A percentile compares a stretch with the other conserved stretches of the same genome.
phyloP scores from a whole-genome alignment of 2,888 invertebrate species.

The Panopea generosa region DNA sequence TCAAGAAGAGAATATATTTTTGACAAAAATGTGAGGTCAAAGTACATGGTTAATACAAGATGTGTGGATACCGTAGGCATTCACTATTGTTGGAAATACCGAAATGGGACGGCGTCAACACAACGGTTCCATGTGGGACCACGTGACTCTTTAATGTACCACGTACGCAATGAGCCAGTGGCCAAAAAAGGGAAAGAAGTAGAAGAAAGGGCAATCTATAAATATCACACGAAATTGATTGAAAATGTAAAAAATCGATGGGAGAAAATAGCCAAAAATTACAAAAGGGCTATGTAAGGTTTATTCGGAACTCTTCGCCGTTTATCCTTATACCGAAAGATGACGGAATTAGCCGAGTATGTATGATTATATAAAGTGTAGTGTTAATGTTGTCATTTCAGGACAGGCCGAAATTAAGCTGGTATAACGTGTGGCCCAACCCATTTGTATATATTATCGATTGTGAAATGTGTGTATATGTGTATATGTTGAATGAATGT shows the following conservation, averaged over 20 bases:
- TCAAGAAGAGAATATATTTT: slow-evolving; percentile 34
- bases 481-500: too few species aligned
- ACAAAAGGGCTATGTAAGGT: not conserved
- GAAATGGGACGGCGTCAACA: slow-evolving; percentile 12
- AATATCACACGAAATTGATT: slow-evolving; percentile 26
- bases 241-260: slow-evolving; percentile 29
- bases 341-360: too few species aligned
- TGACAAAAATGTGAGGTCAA: slow-evolving; percentile 35
- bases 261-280: slow-evolving; percentile 25
- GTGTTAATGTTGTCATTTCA: too few species aligned
- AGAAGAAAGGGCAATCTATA: slow-evolving; percentile 36
- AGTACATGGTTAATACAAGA: slow-evolving; percentile 35
- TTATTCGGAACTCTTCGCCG: too few species aligned
- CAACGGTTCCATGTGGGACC: slow-evolving; percentile 32
- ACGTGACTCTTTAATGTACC: slow-evolving; percentile 28
- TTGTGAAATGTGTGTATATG: too few species aligned
- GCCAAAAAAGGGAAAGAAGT: slow-evolving; percentile 36
- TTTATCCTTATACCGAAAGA: too few species aligned
- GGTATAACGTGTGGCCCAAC: too few species aligned
- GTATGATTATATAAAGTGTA: too few species aligned
- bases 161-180: slow-evolving; percentile 37
- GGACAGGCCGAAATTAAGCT: too few species aligned
- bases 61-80: slow-evolving; percentile 42
- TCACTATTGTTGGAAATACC: slow-evolving; percentile 41
- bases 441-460: too few species aligned